Percentiles rank a stretch among this genome's conserved stretches.
phyloP scores from a whole-genome alignment of 2,888 invertebrate species.

The Deladenus siricidicola region DNA sequence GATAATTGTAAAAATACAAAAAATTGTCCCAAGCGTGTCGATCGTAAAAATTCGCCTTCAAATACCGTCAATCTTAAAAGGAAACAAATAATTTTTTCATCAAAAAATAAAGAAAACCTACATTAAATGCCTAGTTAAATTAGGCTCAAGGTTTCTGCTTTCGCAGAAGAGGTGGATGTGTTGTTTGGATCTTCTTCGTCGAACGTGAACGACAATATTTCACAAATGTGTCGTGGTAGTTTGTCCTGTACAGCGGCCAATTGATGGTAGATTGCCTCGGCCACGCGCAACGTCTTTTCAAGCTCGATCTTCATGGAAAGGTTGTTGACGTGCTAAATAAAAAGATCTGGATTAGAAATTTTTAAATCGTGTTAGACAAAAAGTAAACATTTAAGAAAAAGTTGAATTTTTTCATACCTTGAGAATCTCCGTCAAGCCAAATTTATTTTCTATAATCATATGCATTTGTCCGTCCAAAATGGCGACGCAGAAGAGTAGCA shows the following conservation, averaged over 20 bases:
- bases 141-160: too few species aligned
- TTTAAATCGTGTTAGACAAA: not conserved
- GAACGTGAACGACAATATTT: constrained; percentile 32
- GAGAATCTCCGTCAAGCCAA: constrained; percentile 88
- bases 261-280: constrained; percentile 86
- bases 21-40: too few species aligned
- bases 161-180: not conserved
- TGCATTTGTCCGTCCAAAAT: constrained; percentile 82
- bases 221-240: constrained; percentile 39
- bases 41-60: too few species aligned
- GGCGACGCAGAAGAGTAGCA: constrained; percentile 81
- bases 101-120: too few species aligned
- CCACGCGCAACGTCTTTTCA: constrained; percentile 70
- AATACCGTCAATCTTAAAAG: too few species aligned
- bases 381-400: constrained; percentile 4
- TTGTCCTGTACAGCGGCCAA: constrained; percentile 57
- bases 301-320: constrained; percentile 77
- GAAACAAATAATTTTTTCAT: too few species aligned
- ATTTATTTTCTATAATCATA: constrained; percentile 78
- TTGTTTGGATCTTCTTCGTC: constrained; percentile 19
- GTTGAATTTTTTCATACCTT: constrained; percentile 61
- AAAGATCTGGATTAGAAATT: not conserved
- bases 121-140: too few species aligned
- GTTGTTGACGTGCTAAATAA: constrained; percentile 81
- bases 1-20: too few species aligned